A percentile compares a stretch with the other conserved stretches of the same genome.
These are phyloP conservation scores for Margarornis squamiger DNA, from an alignment of 2,797 vertebrate genomes.

Conservation along the genomic window DNA sequence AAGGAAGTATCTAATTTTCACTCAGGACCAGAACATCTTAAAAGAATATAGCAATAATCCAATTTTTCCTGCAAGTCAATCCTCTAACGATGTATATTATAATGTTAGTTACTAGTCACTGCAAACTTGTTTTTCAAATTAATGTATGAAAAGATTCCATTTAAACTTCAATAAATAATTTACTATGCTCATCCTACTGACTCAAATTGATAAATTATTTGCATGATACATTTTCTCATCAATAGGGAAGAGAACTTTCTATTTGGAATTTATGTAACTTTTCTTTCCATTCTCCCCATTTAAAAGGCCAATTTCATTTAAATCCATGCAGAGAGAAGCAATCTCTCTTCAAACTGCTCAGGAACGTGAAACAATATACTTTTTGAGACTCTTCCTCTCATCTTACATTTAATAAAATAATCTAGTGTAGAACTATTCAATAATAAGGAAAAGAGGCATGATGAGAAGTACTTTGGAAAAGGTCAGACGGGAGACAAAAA, in stretches of 20 bases:
- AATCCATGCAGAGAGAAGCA: neutral
- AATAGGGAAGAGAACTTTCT: conserved; percentile 19
- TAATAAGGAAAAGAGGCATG: neutral
- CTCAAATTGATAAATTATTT: conserved; percentile 69
- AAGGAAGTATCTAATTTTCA: conserved; percentile 67
- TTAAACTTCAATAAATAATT: conserved; percentile 75
- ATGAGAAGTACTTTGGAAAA: neutral
- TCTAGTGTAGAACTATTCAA: neutral
- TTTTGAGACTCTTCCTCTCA: neutral
- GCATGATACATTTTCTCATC: conserved; percentile 59
- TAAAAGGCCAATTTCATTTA: conserved; percentile 30
- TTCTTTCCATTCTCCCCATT: neutral
- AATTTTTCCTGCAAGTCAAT: conserved; percentile 65
- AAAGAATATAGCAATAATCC: conserved; percentile 37
- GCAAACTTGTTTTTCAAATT: conserved; percentile 74
- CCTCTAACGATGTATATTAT: conserved; percentile 51
- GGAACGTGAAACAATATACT: neutral
- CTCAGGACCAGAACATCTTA: conserved; percentile 12
- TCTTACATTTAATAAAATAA: neutral
- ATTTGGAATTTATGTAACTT: conserved; percentile 32
- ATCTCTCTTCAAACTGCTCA: neutral
- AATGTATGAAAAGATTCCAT: conserved; percentile 69
- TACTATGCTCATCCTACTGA: conserved; percentile 51
- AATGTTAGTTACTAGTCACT: conserved; percentile 56
- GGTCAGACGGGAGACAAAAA: neutral